Base-by-base conservation (phyloP, 2,797 vertebrate species). In the Sebastes paucispinis region DNA sequence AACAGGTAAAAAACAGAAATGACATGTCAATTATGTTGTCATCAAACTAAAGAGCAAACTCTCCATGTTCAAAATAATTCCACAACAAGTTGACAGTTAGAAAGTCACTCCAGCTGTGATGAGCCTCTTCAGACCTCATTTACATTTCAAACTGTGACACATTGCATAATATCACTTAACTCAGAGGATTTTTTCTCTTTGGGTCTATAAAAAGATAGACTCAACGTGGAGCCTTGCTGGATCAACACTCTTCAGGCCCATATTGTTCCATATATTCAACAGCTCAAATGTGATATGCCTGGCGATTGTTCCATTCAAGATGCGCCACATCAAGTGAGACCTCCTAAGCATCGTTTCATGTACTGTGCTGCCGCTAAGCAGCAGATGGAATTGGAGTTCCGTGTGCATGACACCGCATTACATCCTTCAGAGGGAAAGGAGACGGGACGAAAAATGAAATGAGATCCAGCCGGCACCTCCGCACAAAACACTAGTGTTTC, bases 371-470 rank as follows among this genome's bases (percentile, higher is more conserved):
- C 65, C 70, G 20, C 80, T 20, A 66, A 82, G 83, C 79, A 81
- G 76, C 81, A 83, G 87, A 90, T 83, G 52, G 55, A 83, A 88
- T 58, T 68, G 73, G 32, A 84, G 80, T 71, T 86, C 72, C 60
- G 52, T 73, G 77, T 70, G 83, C 73, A 43, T 81, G 80, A 84
- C 82, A 82, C 59, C 55, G 60, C 82, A 77, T 88, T 83, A 88
- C 71, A 90, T 84, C 70, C 75, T 88, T 77, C 83, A 82, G 73
- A 87, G 24, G 32, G 64, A 83, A 78, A 82, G 24, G 69, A 79
- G 84, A 90, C 74, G 67, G 66, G 73, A 83, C 32, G 8, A 25
- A 76, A 76, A 89, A 89, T 76, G 8, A 90, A 87, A 87, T 83
- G 73, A 85, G 77, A 90, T 82, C 78, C 75, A 66, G 74, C 12